Conservation (phyloP, 1,140 invertebrate species). For the Lepidurus apus region DNA sequence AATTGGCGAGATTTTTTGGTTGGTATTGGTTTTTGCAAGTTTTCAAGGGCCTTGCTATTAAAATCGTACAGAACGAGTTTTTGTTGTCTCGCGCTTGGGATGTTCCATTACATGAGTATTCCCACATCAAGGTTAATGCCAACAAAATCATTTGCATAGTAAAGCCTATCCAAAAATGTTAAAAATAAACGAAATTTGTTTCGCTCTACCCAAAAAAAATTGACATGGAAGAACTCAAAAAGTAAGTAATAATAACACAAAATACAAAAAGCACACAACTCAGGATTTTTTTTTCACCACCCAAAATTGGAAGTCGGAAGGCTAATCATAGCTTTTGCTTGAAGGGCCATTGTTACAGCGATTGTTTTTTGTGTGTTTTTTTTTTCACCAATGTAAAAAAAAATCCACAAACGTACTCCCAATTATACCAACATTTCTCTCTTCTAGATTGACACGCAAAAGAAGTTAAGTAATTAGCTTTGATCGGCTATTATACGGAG, state of each 20-base stretch:
- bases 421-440: not conserved
- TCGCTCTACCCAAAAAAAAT: not conserved
- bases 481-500: conserved; percentile 15
- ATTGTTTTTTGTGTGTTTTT: not conserved
- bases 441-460: conserved; percentile 2
- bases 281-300: conserved; percentile 14
- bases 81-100: conserved; percentile 8
- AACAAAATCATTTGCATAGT: conserved; percentile 15
- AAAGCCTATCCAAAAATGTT: conserved; percentile 19
- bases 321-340: conserved; percentile 16
- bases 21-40: not conserved
- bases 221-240: conserved; percentile 11
- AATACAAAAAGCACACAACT: conserved; percentile 12
- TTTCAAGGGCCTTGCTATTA: conserved; percentile 5
- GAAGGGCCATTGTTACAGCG: conserved; percentile 14
- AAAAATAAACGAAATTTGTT: not conserved
- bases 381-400: not conserved
- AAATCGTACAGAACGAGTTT: conserved; percentile 22
- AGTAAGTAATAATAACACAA: not conserved
- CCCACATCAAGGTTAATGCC: conserved; percentile 21
- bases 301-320: not conserved
- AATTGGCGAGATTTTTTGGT: not conserved
- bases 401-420: not conserved
- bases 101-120: conserved; percentile 22
- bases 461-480: conserved; percentile 1